phyloP scores from a whole-genome alignment of 2,888 invertebrate genomes.

The Bellardia bayeri region DNA sequence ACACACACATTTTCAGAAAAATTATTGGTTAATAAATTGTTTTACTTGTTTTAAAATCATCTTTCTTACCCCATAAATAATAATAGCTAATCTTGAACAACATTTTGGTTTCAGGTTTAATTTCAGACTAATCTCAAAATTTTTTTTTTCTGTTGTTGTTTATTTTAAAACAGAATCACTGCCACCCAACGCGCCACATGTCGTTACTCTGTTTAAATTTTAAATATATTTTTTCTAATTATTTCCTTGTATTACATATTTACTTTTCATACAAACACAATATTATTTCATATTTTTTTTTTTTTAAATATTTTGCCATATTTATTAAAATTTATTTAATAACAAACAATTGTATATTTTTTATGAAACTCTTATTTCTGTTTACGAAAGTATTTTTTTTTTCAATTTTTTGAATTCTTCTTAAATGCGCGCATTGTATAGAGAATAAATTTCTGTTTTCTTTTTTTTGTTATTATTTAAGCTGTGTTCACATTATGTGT shows the following conservation, averaged over 20 bases:
- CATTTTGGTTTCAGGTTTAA: constrained; percentile 43
- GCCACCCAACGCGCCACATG: not conserved
- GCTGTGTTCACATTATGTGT: too few relatives aligned
- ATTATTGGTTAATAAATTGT: not conserved
- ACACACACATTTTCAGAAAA: not conserved
- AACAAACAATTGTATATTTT: constrained; percentile 33
- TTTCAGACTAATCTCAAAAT: constrained; percentile 43
- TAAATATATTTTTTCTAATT: constrained; percentile 2
- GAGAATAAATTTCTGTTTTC: too few relatives aligned
- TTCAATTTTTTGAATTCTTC: not conserved
- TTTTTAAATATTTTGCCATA: constrained; percentile 6
- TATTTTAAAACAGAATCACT: not conserved
- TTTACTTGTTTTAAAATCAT: not conserved
- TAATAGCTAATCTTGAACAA: constrained; percentile 23
- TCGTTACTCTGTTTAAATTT: constrained; percentile 3
- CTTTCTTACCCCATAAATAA: constrained; percentile 35
- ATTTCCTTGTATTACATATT: constrained; percentile 35
- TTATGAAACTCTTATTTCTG: constrained; percentile 4
- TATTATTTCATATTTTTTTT: not conserved
- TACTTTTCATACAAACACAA: constrained; percentile 7
- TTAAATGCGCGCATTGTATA: not conserved
- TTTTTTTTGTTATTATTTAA: too few relatives aligned
- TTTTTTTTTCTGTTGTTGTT: constrained; percentile 3
- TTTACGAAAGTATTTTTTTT: constrained; percentile 18
- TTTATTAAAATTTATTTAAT: constrained; percentile 31